These are phyloP conservation scores for Chroicocephalus ridibundus DNA, from an alignment of 2,113 vertebrate genomes.

Conservation along the genomic window DNA sequence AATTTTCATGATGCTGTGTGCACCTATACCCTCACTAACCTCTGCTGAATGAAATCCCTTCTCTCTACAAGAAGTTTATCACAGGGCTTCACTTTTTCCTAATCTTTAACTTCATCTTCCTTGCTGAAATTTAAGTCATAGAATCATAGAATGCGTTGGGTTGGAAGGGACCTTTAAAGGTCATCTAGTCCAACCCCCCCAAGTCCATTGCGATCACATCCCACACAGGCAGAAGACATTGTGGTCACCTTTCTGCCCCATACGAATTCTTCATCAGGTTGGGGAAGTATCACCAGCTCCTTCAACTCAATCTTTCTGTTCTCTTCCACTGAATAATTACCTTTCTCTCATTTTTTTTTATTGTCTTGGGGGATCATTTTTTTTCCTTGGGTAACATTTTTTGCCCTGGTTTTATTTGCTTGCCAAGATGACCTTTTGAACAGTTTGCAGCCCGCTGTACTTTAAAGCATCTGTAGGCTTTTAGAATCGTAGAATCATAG, in stretches of 20 bases:
- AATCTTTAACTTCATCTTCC: not conserved
- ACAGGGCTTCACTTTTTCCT: not conserved
- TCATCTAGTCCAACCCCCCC: no score
- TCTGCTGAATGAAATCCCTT: not conserved
- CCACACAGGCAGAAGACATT: accelerated
- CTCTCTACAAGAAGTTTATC: no score
- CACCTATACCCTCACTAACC: not conserved
- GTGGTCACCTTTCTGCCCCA: no score
- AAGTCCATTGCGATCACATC: accelerated
- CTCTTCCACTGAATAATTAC: not conserved
- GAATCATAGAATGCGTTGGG: no score
- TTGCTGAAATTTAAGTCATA: not conserved
- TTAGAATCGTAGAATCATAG: not conserved
- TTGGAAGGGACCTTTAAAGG: no score
- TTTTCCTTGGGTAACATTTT: not conserved
- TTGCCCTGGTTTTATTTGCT: not conserved
- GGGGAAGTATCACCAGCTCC: not conserved
- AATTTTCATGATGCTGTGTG: accelerated
- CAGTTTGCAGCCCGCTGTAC: not conserved
- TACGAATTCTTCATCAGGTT: accelerated
- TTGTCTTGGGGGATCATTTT: not conserved
- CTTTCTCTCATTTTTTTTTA: no score
- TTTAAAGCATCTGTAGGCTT: not conserved
- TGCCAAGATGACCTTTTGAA: not conserved
- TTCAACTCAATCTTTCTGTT: accelerated